Percentiles rank a stretch among this genome's conserved stretches.
These are phyloP conservation scores for Actinia tenebrosa DNA, from an alignment of 64 coral and sea anemone genomes.

Conservation along the genomic window DNA sequence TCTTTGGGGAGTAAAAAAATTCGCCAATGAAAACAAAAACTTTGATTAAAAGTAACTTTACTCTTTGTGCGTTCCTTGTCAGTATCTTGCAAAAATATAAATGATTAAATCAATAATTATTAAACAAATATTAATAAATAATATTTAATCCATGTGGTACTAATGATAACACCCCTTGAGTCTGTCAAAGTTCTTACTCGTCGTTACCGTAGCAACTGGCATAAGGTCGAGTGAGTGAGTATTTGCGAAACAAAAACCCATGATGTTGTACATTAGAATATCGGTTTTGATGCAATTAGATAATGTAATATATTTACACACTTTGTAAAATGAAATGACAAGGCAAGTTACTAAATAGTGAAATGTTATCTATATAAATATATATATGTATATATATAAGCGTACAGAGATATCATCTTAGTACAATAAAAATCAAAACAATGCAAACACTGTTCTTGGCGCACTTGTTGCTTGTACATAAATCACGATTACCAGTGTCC, in stretches of 20 bases:
- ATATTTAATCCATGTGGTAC: no score
- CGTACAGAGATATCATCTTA: conserved; percentile 11
- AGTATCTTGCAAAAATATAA: neutral
- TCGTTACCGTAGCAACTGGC: neutral
- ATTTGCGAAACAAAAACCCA: neutral
- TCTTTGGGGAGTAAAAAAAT: neutral
- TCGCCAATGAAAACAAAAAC: neutral
- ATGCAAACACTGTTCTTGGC: neutral
- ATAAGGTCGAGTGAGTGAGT: neutral
- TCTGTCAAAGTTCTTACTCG: neutral
- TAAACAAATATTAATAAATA: no score
- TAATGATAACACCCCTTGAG: neutral
- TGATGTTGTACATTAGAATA: neutral
- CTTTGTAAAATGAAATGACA: conserved; percentile 17
- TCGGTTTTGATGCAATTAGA: conserved; percentile 8
- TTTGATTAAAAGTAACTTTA: neutral
- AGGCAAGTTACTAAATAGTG: neutral
- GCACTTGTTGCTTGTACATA: neutral
- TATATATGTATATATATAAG: conserved; percentile 16
- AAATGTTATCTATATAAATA: conserved; percentile 20
- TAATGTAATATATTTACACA: conserved; percentile 27
- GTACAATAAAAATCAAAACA: conserved; percentile 8
- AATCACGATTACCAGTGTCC: neutral
- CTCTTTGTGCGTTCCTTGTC: neutral
- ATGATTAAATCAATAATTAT: neutral